A percentile compares a stretch with the other conserved stretches of the same genome.
Evolutionary conservation across 2,888 invertebrate genomes (phyloP).

Genomic region (Alsophila aescularia): DNA sequence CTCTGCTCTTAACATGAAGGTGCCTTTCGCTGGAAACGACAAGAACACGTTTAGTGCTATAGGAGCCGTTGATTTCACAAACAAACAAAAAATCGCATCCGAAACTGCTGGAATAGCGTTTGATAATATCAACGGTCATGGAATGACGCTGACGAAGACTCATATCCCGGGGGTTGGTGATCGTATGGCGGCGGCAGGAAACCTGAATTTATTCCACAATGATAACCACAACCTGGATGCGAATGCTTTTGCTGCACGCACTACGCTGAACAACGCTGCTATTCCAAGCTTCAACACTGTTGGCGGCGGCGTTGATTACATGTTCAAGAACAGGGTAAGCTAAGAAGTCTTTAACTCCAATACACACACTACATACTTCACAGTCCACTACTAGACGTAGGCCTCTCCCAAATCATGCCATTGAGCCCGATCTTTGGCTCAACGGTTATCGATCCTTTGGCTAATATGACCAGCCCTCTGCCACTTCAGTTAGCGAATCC

Average conservation of each 20-base stretch:
- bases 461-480: no score
- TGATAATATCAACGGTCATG: constrained; percentile 57
- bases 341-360: no score
- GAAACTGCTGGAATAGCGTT: constrained; percentile 53
- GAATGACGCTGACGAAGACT: constrained; percentile 45
- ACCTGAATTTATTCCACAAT: constrained; percentile 50
- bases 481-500: no score
- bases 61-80: constrained; percentile 41
- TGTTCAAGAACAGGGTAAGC: background rate
- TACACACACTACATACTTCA: no score
- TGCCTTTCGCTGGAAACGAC: constrained; percentile 49
- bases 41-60: constrained; percentile 51
- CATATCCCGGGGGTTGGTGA: constrained; percentile 53
- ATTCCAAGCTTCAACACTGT: constrained; percentile 61
- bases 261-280: constrained; percentile 50
- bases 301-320: constrained; percentile 56
- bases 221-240: constrained; percentile 53
- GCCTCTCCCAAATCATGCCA: no score
- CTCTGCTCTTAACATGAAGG: constrained; percentile 36
- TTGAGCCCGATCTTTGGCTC: no score
- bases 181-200: constrained; percentile 50
- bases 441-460: no score
- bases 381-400: no score
- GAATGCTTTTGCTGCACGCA: constrained; percentile 59
- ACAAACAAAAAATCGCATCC: constrained; percentile 33